A percentile compares a stretch with the other conserved stretches of the same genome.
These are phyloP conservation scores for Drosophila saltans DNA, from an alignment of 1,140 invertebrate species.

Conservation along the genomic window DNA sequence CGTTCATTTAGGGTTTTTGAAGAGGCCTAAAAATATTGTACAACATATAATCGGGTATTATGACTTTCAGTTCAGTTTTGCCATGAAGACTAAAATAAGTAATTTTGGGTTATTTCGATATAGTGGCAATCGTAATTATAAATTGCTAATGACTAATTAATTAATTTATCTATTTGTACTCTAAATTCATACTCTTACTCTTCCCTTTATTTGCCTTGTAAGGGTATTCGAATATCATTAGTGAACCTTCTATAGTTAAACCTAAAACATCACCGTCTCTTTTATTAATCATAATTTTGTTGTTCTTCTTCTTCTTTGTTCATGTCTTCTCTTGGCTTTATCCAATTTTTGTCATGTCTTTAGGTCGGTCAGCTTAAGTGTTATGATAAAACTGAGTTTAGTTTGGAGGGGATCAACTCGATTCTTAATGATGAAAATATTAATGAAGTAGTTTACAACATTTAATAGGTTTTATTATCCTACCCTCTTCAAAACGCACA, in stretches of 20 bases:
- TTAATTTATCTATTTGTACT: too few species aligned
- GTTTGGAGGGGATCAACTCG: slow-evolving; percentile 34
- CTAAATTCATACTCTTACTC: too few species aligned
- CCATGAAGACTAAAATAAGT: neutral
- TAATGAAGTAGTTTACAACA: slow-evolving; percentile 47
- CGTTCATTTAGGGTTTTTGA: slow-evolving; percentile 37
- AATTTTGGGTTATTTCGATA: too few species aligned
- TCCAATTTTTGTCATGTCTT: slow-evolving; percentile 62
- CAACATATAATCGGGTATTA: neutral
- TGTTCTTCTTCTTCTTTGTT: slow-evolving; percentile 12
- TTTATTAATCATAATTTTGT: slow-evolving; percentile 41
- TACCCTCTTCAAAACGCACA: neutral
- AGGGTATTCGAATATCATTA: slow-evolving; percentile 21
- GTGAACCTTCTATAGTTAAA: neutral
- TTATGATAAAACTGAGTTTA: slow-evolving; percentile 58
- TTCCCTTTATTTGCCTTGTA: neutral
- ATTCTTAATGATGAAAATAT: slow-evolving; percentile 46
- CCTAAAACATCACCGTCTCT: slow-evolving; percentile 3
- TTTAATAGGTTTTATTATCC: slow-evolving; percentile 4
- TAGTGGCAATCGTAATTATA: too few species aligned
- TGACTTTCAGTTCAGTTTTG: neutral
- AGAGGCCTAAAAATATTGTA: slow-evolving; percentile 29
- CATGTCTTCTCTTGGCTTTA: slow-evolving; percentile 26
- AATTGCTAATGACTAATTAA: too few species aligned
- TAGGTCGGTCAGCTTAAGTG: slow-evolving; percentile 51